Evolutionary conservation across 2,797 vertebrate species (phyloP).

Genomic region (Ptychobarbus kaznakovi): DNA sequence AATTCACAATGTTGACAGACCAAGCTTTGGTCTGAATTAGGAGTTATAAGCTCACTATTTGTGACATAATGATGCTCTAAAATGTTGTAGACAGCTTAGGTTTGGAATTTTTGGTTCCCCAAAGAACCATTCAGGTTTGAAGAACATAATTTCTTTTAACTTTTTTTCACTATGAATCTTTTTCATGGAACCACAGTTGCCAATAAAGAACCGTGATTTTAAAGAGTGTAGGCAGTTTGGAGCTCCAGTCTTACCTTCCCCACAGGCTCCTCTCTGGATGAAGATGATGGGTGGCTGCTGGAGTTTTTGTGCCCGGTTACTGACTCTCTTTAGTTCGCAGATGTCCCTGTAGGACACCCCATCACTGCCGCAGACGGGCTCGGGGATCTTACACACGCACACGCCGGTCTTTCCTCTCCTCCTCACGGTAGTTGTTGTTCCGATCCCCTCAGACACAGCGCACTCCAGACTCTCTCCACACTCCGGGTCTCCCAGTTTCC

Average conservation of each 20-base stretch:
- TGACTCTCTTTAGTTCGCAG: conserved; percentile 89
- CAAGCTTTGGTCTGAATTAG: neutral
- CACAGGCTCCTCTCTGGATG: conserved; percentile 91
- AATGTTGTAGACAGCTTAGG: neutral
- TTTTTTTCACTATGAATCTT: neutral
- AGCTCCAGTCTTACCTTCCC: conserved; percentile 75
- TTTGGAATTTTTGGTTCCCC: neutral
- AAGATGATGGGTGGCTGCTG: conserved; percentile 85
- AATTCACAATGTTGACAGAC: neutral
- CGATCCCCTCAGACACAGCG: conserved; percentile 75
- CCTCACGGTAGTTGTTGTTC: conserved; percentile 81
- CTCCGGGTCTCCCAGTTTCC: conserved; percentile 66
- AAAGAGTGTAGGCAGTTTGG: neutral
- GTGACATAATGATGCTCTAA: neutral
- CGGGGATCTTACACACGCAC: conserved; percentile 82
- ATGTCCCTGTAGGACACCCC: conserved; percentile 86
- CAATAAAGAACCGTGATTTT: neutral
- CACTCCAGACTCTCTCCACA: conserved; percentile 86
- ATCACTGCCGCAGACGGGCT: conserved; percentile 93
- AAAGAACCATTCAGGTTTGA: neutral
- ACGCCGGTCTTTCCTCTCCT: conserved; percentile 78
- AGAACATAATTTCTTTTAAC: neutral
- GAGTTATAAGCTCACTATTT: neutral
- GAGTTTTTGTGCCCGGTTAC: conserved; percentile 76
- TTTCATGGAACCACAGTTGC: neutral